A percentile compares a stretch with the other conserved stretches of the same genome.
These are phyloP conservation scores for Actinernus sp. DNA, from an alignment of 92 coral and sea anemone species.

Conservation along the genomic window DNA sequence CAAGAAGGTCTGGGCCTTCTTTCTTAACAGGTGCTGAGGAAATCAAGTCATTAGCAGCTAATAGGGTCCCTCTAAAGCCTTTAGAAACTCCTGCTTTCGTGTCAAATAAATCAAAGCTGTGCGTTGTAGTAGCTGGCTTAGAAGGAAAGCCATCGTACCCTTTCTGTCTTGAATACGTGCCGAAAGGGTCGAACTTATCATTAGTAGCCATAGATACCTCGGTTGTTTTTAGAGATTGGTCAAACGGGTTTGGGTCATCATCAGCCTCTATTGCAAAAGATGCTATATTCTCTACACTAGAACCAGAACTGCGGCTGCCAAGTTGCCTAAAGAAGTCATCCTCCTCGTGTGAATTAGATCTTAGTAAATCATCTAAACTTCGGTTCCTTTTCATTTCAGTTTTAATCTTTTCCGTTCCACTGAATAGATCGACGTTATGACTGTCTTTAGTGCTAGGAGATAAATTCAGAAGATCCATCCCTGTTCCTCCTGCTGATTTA, in stretches of 20 bases:
- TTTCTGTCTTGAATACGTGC: too few relatives aligned
- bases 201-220: too few relatives aligned
- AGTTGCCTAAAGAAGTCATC: conserved; percentile 85
- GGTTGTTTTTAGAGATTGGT: too few relatives aligned
- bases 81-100: conserved; percentile 5
- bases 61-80: conserved; percentile 2
- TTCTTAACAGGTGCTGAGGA: conserved; percentile 18
- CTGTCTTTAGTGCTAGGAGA: conserved; percentile 64
- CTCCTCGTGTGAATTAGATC: conserved; percentile 65
- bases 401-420: conserved; percentile 65
- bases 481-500: conserved; percentile 38
- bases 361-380: conserved; percentile 90
- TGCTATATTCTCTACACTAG: conserved; percentile 73
- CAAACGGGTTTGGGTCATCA: too few relatives aligned
- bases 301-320: conserved; percentile 79
- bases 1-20: conserved; percentile 61
- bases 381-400: conserved; percentile 72
- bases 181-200: conserved; percentile 49
- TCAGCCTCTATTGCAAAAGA: conserved; percentile 37
- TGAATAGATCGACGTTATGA: conserved; percentile 82
- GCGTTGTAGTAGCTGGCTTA: conserved; percentile 5
- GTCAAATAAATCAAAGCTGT: conserved; percentile 46
- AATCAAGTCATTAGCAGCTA: conserved; percentile 7
- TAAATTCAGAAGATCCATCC: conserved; percentile 67
- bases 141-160: conserved; percentile 2